Conservation (phyloP, 2,888 invertebrate genomes). For the Xiphydria camelus region DNA sequence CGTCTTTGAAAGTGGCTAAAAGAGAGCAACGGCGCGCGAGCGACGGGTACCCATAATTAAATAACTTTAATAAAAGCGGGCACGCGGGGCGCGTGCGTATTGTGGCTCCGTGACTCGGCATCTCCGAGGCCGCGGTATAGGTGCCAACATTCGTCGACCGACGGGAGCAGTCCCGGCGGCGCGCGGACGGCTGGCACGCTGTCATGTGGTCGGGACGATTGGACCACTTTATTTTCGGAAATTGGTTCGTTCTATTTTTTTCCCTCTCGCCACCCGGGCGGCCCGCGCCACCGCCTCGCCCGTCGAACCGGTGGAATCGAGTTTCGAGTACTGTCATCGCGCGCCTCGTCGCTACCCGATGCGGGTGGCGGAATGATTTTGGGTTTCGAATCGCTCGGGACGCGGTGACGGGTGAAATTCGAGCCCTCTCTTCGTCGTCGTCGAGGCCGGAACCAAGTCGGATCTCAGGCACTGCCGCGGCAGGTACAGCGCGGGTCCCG, state of each 20-base stretch:
- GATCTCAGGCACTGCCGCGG: too few species aligned
- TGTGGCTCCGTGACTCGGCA: constrained; percentile 29
- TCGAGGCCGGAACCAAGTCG: too few species aligned
- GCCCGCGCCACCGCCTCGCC: neutral
- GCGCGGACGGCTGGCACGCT: constrained; percentile 14
- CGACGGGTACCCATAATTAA: constrained; percentile 31
- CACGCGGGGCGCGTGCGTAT: neutral
- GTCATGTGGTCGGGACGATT: constrained; percentile 18
- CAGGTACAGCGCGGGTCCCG: too few species aligned
- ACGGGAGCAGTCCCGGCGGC: neutral
- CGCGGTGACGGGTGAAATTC: too few species aligned
- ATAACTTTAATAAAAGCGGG: constrained; percentile 27
- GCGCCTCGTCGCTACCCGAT: neutral
- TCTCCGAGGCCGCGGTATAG: too few species aligned
- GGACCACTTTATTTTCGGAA: constrained; percentile 22
- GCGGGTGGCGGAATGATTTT: constrained; percentile 3
- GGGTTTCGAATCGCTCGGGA: neutral
- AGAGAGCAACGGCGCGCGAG: too few species aligned
- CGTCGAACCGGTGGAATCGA: neutral
- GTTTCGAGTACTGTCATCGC: neutral
- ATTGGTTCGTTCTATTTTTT: constrained; percentile 1
- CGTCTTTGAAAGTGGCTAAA: constrained; percentile 14
- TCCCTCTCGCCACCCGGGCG: neutral
- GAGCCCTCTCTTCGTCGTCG: too few species aligned
- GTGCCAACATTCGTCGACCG: too few species aligned